Base-by-base conservation (phyloP, 2,797 vertebrate species). In the Oreortyx pictus region DNA sequence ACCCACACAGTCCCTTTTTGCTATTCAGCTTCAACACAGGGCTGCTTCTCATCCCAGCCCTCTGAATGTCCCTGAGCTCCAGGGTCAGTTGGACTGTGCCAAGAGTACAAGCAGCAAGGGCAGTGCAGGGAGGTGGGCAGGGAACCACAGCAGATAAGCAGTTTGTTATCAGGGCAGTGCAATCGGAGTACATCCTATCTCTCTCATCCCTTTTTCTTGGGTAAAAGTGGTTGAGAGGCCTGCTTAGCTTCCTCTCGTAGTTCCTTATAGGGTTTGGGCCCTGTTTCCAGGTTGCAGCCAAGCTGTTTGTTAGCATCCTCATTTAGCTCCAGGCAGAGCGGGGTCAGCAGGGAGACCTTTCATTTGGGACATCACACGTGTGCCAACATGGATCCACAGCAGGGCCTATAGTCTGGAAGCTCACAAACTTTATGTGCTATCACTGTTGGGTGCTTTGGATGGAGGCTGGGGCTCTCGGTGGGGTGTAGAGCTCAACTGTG, bases 1-100 rank as follows among this genome's bases (percentile, higher is more conserved):
- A 85, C 86, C 94, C 95, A 96, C 95, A 75, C 94, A 93, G 85
- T 66, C 31, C 91, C 78, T 77, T 76, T 94, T 66, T 75, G 84
- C 96, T 94, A 93, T 96, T 96, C 94, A 95, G 90, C 60, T 88
- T 76, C 89, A 86, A 86, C 92, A 96, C 93, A 95, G 94, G 88
- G 79, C 95, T 77, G 79, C 84, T 95, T 81, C 95, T 96, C 85
- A 94, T 90, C 85, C 0, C 2, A 83, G 90, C 25, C 67, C 33
- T 90, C 74, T 22, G 65, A 59, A 46, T 75, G 59, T 82, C 72
- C n/a, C 75, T 56, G 35, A 88, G 86, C 90, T 92, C 76, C 54
- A 0, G 14, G 82, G 71, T 9, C 46, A 70, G 11, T 33, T 0
- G 0, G 57, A 54, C 94, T 77, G 82, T 81, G 95, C 96, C 95